Conservation (phyloP, 2,113 vertebrate genomes). For the Tringa solitaria region DNA sequence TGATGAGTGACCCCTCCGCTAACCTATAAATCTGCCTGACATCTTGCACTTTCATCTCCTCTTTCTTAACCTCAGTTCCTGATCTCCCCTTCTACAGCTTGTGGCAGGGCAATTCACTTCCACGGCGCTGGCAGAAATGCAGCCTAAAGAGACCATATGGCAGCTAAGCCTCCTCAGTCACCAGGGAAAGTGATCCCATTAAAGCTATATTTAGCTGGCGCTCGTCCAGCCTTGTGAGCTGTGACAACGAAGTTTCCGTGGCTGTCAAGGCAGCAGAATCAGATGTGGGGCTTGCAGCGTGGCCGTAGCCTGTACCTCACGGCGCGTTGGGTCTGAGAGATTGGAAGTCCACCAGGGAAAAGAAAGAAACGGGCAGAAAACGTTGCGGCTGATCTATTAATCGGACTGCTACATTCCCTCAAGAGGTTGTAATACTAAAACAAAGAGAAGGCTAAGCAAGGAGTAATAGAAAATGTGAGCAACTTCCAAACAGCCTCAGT, state of each 20-base stretch:
- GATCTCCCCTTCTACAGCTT: background rate
- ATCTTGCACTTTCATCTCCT: background rate
- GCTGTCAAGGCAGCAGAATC: background rate
- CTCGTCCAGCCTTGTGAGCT: background rate
- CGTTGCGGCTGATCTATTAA: background rate
- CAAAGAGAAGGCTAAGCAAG: background rate
- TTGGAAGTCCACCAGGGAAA: background rate
- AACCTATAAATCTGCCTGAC: background rate
- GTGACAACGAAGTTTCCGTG: background rate
- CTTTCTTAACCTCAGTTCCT: background rate
- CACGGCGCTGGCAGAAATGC: background rate
- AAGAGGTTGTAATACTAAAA: background rate
- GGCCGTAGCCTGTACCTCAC: background rate
- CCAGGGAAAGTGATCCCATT: slow-evolving; percentile 23
- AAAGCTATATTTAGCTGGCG: slow-evolving; percentile 40
- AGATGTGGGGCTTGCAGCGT: background rate
- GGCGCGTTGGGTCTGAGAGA: background rate
- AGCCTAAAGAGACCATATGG: slow-evolving; percentile 30
- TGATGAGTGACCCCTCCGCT: background rate
- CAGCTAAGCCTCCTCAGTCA: slow-evolving; percentile 17
- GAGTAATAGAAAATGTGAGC: background rate
- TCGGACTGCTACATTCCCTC: background rate
- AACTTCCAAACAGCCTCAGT: background rate
- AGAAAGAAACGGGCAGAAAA: background rate
- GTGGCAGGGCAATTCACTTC: background rate